Base-by-base conservation (phyloP, 2,888 invertebrate species). In the Candidula unifasciata region DNA sequence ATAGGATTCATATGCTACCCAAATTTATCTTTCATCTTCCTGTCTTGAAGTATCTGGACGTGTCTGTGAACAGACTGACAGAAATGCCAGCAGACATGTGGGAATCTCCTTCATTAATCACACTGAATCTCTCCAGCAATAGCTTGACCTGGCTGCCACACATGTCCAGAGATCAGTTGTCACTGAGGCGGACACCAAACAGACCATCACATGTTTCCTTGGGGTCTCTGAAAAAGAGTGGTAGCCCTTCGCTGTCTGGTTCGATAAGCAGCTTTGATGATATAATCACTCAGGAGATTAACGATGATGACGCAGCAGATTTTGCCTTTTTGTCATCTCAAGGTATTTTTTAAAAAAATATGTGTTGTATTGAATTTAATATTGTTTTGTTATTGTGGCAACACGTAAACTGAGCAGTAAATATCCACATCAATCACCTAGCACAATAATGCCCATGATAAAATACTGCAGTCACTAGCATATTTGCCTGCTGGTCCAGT, bases 51-150 rank as follows among this genome's bases (percentile, higher is more conserved):
- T 96, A 96, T 2, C 95, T 99, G 88, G 98, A 99, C 93, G 96
- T 96, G 0, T 96, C 98, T 0, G 96, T 97, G 91, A 99, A 99
- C 95, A 95, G 97, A 82, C 94, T 99, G 30, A 95, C 95, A 77
- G 96, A 97, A 89, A 94, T 99, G 87, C 95, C 95, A 5, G 35
- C 87, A 13, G 89, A 89, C 35, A 84, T 90, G 57, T 91, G 91
- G 90, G 80, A 86, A 64, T 86, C 89, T 6, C 71, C 84, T 0
- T 82, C 84, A 21, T 80, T 90, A 69, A 85, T 88, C 78, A 87
- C 86, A 3, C 73, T 88, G 54, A 83, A 86, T 71, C 86, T 86
- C 69, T 82, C 87, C 18, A 64, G 73, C 54, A 88, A 88, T 57
- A 35, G 77, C 1, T 76, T 88, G 35, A 77, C 78, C 60, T 60